Base-by-base conservation (phyloP, 2,797 vertebrate species). In the Sebastes glaucus region DNA sequence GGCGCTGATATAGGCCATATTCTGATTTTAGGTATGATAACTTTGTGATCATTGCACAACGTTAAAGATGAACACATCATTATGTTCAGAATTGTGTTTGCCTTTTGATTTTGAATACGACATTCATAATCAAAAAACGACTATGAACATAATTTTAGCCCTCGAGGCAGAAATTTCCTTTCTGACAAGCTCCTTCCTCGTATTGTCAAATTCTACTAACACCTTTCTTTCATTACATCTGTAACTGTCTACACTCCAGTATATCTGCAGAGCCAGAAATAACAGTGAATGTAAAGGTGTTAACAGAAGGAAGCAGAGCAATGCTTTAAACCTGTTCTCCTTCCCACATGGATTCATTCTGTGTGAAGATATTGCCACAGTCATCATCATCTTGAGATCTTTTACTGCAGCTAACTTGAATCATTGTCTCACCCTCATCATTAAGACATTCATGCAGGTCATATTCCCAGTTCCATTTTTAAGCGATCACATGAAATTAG, bases 381-480 rank as follows among this genome's bases (percentile, higher is more conserved):
- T 55, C 46, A 55, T 59, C 53, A 42, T 53, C 20, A 53, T 16
- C 27, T 53, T 52, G 2, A 42, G 10, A 65, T 74, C n/a, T 35
- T 83, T 78, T 6, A 61, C 28, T 64, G 16, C 18, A 2, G 28
- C 28, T 33, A 59, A 20, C 13, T 53, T n/a, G 28, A 10, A 71
- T 61, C 6, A 16, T 46, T 27, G 20, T 63, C 74, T 52, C 18
- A 49, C 11, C 8, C 16, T 65, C n/a, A 65, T 27, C 35, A 53
- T 83, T 42, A 52, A 53, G 32, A 28, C 56, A 55, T 20, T 60
- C 69, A 32, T 18, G n/a, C 30, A 33, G 59, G 42, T 67, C 30
- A 65, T 79, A 73, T 82, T 66, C 27, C 63, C 18, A 35, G 22
- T 14, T 71, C 49, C 7, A 59, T 65, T 68, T 79, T 66, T 20